Evolutionary conservation across 2,113 vertebrate genomes (phyloP).

Genomic region (Calyptomena viridis): DNA sequence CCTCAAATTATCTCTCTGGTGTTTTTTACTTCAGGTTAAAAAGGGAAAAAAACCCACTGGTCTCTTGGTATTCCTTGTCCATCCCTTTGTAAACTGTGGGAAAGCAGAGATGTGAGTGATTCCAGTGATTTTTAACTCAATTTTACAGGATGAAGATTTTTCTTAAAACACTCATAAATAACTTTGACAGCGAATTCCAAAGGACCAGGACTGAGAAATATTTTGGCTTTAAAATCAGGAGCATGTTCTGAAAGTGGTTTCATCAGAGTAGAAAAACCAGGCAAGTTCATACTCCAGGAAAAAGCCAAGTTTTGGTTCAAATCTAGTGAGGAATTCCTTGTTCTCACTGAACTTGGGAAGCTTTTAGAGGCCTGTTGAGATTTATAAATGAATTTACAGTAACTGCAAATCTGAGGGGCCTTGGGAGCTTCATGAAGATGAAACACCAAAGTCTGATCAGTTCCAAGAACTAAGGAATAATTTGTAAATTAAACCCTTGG

Average conservation of each 20-base stretch:
- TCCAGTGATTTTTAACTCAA: neutral
- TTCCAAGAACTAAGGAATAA: neutral
- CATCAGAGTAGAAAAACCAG: neutral
- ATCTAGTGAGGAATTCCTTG: neutral
- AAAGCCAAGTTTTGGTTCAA: neutral
- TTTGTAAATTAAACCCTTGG: neutral
- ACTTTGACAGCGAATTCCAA: neutral
- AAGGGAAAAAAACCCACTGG: neutral
- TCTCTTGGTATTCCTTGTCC: neutral
- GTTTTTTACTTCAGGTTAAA: neutral
- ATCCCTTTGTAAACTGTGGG: neutral
- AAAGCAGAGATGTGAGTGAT: neutral
- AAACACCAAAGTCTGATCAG: neutral
- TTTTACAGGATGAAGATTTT: neutral
- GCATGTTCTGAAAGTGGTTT: neutral
- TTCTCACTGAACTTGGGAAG: neutral
- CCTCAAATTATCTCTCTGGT: neutral
- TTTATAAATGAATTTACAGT: neutral
- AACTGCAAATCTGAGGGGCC: neutral
- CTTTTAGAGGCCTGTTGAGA: neutral
- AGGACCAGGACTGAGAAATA: neutral
- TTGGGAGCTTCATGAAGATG: neutral
- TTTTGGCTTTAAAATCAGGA: neutral
- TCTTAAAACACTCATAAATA: conserved; percentile 11
- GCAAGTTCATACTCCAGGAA: neutral